These are phyloP conservation scores for Mormoops blainvillei DNA, from an alignment of 2,113 vertebrate species.

Conservation along the genomic window DNA sequence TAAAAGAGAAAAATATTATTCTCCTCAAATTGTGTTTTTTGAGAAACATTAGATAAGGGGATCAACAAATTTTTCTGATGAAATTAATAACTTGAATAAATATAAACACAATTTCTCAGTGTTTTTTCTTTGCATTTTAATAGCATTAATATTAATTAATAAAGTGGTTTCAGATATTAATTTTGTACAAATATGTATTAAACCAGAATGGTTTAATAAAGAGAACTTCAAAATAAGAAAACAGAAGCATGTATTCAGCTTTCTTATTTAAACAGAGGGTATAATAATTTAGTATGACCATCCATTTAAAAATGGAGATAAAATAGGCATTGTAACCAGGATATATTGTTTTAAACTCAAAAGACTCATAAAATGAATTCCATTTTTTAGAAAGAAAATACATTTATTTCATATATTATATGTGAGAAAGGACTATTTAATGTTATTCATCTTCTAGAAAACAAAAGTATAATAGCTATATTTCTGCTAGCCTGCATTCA, in stretches of 20 bases:
- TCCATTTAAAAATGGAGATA: background rate
- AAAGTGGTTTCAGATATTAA: background rate
- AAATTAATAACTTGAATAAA: background rate
- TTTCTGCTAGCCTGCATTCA: background rate
- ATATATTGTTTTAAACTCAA: background rate
- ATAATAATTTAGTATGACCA: background rate
- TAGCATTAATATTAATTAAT: background rate
- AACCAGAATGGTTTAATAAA: background rate
- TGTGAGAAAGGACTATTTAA: background rate
- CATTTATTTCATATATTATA: background rate
- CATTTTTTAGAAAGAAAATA: background rate
- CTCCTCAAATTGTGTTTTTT: background rate
- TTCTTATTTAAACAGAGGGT: background rate
- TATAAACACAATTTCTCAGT: background rate
- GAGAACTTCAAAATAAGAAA: background rate
- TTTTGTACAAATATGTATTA: constrained; percentile 1
- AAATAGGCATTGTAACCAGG: background rate
- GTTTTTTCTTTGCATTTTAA: background rate
- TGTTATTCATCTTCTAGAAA: background rate
- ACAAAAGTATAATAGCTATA: background rate
- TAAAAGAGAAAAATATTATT: background rate
- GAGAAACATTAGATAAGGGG: background rate
- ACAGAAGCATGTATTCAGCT: background rate
- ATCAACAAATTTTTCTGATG: background rate
- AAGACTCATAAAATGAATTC: background rate